phyloP scores from a whole-genome alignment of 1,140 invertebrate species.

The Apis mellifera region DNA sequence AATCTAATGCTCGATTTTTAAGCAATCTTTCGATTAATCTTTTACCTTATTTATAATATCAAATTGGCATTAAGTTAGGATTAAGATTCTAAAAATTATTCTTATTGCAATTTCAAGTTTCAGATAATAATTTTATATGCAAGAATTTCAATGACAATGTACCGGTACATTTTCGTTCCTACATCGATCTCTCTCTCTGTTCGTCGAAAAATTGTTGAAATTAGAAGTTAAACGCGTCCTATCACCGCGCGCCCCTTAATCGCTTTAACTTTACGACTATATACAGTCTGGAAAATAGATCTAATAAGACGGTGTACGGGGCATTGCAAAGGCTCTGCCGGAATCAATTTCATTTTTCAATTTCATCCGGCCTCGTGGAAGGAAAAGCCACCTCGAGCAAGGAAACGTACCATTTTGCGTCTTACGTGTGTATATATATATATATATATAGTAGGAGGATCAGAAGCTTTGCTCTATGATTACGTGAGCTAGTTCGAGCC shows the following conservation, averaged over 20 bases:
- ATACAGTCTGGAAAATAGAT: conserved; percentile 48
- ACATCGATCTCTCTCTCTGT: no score
- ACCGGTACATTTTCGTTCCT: no score
- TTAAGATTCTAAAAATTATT: no score
- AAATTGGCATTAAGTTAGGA: no score
- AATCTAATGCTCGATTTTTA: no score
- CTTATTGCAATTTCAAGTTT: no score
- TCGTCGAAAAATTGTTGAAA: no score
- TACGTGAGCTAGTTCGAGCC: conserved; percentile 62
- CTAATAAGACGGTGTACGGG: conserved; percentile 52
- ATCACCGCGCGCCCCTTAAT: conserved; percentile 26
- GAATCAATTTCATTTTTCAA: conserved; percentile 70
- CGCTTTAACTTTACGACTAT: conserved; percentile 30
- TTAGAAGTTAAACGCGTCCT: no score
- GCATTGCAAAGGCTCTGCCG: conserved; percentile 47
- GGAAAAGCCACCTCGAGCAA: conserved; percentile 49
- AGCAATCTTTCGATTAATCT: no score
- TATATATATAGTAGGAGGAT: conserved; percentile 49
- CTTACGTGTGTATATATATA: conserved; percentile 39
- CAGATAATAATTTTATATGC: no score
- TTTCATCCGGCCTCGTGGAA: conserved; percentile 48
- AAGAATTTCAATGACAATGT: no score
- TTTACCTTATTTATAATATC: no score
- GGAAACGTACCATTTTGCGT: conserved; percentile 63
- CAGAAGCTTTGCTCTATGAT: conserved; percentile 69